Evolutionary conservation across 2,797 vertebrate genomes (phyloP), one percentile per base, ranked within the genome.

Genomic region (Eleutherodactylus coqui): DNA sequence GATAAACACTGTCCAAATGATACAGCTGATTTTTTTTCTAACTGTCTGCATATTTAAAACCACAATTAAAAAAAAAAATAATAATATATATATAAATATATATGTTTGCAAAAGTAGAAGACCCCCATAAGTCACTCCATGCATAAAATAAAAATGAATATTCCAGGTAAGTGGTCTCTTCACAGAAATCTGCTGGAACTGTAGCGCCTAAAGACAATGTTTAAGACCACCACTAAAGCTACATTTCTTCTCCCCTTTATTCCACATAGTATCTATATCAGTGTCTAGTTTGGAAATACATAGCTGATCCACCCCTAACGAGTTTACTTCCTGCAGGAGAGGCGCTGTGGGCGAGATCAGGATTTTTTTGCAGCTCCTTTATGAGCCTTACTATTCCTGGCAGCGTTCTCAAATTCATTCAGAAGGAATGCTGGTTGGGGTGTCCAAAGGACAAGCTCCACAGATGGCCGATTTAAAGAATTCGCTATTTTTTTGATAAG

Each of bases 371-470:
- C 88, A 51, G 85, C 87, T 89, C 91, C 86, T 60, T 85, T 84
- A 43, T 84, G 86, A 88, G 89, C 89, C 75, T 92, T 87, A 87
- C 90, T 90, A 89, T 89, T 91, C 89, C 92, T 94, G 89, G 87
- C 69, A 62, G 88, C 84, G 62, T 85, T 51, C 87, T 93, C 93
- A 88, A 93, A 91, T 91, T 94, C 94, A 84, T 94, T 91, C 85
- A 92, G 86, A 88, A 95, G 92, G 85, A 94, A 93, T 86, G 93
- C 93, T 69, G 95, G 94, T 70, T 94, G 94, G 86, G 94, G 94
- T 90, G 94, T 95, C 95, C 94, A 95, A 87, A 95, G 92, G 81
- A 95, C 95, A 77, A 95, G 90, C 88, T 95, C 95, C 95, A 95
- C 95, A 49, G 94, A 95, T 72, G 94, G 94, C 88, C 94, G 93